Base-by-base conservation (phyloP, 1,140 invertebrate species). In the Trichonephila clavipes region DNA sequence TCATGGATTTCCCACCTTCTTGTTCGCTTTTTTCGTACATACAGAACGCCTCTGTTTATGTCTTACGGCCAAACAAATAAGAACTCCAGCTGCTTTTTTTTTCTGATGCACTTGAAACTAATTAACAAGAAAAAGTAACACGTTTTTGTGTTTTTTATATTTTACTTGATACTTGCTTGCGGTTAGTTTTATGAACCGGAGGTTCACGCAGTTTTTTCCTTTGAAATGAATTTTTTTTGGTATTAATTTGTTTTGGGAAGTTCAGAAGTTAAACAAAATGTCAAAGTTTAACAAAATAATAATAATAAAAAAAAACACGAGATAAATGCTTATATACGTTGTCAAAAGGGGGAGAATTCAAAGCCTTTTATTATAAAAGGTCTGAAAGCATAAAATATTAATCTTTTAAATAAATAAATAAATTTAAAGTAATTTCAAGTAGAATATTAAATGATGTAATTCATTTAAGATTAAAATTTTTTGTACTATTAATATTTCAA, bases 41-140 rank as follows among this genome's bases (percentile, higher is more conserved):
- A 18, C 18, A 77, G 72, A 77, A 77, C 72, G 72, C 72, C 72
- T 77, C 72, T 77, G 28, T 77, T 77, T 77, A 77, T 77, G 72
- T 77, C 72, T 77, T 77, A 28, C 28, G 72, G 72, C 72, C 72
- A 77, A 77, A 77, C 72, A 77, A 77, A 77, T 77, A 77, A 77
- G 72, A 77, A 77, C 14, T 77, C 72, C 72, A 77, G 72, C 72
- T 34, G 72, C 2, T 14, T 7, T 77, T 77, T 77, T 34, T 72
- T 77, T 40, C 16, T 72, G 5, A 34, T 77, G 72, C 72, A 34
- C 72, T 77, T 77, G 72, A 77, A 40, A 77, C 72, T 77, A 77
- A 77, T 77, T 77, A 77, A 77, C 72, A 77, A 77, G 72, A 77
- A 51, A 51, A 34, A 77, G 34, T 77, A 77, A 77, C 72, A 77